A percentile compares a stretch with the other conserved stretches of the same genome.
phyloP scores from a whole-genome alignment of 2,113 vertebrate genomes.

The Rhadina sibilatrix region DNA sequence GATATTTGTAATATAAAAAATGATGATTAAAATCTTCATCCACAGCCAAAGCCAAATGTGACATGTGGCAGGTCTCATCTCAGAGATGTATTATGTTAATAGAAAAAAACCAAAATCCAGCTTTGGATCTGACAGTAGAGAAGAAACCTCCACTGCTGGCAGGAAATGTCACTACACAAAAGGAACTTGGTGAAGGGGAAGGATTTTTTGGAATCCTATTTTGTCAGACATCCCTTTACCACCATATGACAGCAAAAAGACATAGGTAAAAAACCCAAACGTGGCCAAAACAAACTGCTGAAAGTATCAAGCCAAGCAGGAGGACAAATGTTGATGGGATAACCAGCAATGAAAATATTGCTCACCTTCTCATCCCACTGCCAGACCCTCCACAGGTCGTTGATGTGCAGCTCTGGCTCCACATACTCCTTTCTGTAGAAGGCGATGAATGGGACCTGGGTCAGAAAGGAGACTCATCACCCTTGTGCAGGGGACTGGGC shows the following conservation, averaged over 20 bases:
- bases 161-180: not conserved
- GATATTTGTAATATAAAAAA: not conserved
- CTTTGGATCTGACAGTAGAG: not conserved
- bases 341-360: not conserved
- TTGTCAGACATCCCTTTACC: not conserved
- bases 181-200: not conserved
- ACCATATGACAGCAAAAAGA: not conserved
- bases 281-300: not conserved
- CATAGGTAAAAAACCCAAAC: not conserved
- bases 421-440: conserved; percentile 99
- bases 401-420: conserved; percentile 95
- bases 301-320: not conserved
- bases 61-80: not conserved
- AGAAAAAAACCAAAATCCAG: not conserved
- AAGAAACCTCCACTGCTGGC: not conserved
- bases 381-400: conserved; percentile 98
- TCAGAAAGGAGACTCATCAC: conserved; percentile 33
- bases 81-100: not conserved
- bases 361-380: conserved; percentile 99
- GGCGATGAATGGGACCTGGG: conserved; percentile 95
- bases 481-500: not conserved
- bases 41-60: not conserved
- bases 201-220: not conserved
- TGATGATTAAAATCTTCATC: not conserved
- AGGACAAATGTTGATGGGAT: not conserved